A percentile compares a stretch with the other conserved stretches of the same genome.
Evolutionary conservation across 1,140 invertebrate genomes (phyloP).

Genomic region (Pseudomyrmex concolor): DNA sequence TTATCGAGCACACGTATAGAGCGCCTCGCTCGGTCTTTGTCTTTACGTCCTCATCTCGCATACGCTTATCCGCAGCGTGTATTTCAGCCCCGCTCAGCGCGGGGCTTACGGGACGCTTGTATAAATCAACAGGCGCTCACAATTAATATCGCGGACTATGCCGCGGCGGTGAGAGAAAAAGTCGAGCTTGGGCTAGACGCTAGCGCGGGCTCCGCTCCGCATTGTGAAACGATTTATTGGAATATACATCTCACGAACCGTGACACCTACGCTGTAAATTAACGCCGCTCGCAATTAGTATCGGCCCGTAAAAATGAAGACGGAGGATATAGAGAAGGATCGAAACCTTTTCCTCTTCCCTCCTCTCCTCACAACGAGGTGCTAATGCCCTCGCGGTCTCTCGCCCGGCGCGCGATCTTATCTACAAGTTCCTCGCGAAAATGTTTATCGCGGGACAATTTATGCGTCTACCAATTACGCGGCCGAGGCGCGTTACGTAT

Average conservation of each 20-base stretch:
- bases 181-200: constrained; percentile 8
- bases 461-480: constrained; percentile 56
- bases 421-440: constrained; percentile 42
- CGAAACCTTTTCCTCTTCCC: background rate
- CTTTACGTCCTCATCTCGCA: constrained; percentile 30
- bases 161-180: background rate
- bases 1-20: constrained; percentile 9
- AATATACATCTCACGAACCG: constrained; percentile 55
- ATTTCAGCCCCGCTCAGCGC: constrained; percentile 34
- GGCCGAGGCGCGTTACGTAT: background rate
- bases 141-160: constrained; percentile 45
- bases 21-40: constrained; percentile 31
- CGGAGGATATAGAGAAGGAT: background rate
- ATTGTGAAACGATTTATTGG: constrained; percentile 58
- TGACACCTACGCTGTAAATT: constrained; percentile 55
- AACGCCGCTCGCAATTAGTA: constrained; percentile 46
- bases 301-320: constrained; percentile 27
- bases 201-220: constrained; percentile 8
- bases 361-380: background rate
- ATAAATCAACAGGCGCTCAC: constrained; percentile 56
- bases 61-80: constrained; percentile 28
- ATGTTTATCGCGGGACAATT: constrained; percentile 52
- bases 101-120: constrained; percentile 31
- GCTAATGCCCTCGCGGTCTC: constrained; percentile 40
- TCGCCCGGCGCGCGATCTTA: constrained; percentile 10